Conservation (phyloP, 2,888 invertebrate species). For the Acanthosepion esculentum region DNA sequence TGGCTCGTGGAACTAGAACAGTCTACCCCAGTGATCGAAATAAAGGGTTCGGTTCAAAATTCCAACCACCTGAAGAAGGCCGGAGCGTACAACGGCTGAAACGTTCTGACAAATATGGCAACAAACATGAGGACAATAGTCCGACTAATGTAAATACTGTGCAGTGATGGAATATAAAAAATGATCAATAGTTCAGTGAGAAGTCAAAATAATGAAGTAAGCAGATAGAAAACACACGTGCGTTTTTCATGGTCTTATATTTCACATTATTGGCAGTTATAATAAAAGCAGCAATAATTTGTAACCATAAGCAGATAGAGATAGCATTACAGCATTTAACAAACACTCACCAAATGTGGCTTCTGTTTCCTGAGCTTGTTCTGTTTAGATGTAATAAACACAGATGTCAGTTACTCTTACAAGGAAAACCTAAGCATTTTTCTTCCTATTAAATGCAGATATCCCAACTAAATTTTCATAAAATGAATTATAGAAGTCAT, state of each 20-base stretch:
- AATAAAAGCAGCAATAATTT: neutral
- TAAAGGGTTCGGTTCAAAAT: no score
- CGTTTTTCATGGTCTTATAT: no score
- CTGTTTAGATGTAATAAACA: slow-evolving; percentile 11
- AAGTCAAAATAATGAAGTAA: no score
- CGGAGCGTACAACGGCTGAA: no score
- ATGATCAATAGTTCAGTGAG: neutral
- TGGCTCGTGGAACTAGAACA: no score
- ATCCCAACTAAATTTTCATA: neutral
- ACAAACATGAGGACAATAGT: no score
- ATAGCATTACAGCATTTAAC: neutral
- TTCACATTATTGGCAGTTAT: neutral
- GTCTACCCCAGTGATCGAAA: no score
- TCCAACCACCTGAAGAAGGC: no score
- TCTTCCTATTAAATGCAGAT: neutral
- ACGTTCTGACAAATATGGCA: no score
- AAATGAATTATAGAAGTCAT: no score
- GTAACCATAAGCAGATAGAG: neutral
- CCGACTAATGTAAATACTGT: no score
- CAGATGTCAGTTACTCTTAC: neutral
- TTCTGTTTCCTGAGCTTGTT: neutral
- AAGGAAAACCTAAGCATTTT: neutral
- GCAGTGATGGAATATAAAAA: neutral
- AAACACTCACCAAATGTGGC: slow-evolving; percentile 38
- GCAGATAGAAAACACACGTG: no score